Conservation (phyloP, 2,888 invertebrate genomes). For the Apoda limacodes region DNA sequence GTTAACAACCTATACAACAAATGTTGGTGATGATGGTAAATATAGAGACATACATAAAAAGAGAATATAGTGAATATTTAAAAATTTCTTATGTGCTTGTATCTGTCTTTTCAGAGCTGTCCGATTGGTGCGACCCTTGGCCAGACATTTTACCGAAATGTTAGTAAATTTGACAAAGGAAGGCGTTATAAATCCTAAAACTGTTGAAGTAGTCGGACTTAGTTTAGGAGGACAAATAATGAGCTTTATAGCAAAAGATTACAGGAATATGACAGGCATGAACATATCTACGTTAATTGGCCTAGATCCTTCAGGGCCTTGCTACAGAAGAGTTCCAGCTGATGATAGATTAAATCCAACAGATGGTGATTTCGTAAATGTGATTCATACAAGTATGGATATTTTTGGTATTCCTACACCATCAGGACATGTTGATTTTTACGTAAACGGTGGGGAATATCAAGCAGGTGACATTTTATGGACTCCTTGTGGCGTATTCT, state of each 20-base stretch:
- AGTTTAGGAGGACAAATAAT: slow-evolving; percentile 22
- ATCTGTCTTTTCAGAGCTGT: slow-evolving; percentile 19
- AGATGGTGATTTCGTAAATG: slow-evolving; percentile 21
- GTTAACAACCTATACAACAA: too few relatives aligned
- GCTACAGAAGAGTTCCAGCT: slow-evolving; percentile 18
- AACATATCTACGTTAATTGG: slow-evolving; percentile 17
- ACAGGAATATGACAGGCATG: slow-evolving; percentile 18
- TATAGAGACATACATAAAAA: too few relatives aligned
- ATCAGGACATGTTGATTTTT: slow-evolving; percentile 22
- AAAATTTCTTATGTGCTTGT: too few relatives aligned
- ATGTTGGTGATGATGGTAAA: too few relatives aligned
- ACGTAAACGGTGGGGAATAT: slow-evolving; percentile 26
- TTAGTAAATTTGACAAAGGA: slow-evolving; percentile 14
- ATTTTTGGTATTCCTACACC: slow-evolving; percentile 19
- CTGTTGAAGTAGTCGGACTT: slow-evolving; percentile 17
- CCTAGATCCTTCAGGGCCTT: slow-evolving; percentile 22
- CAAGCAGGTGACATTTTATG: slow-evolving; percentile 32
- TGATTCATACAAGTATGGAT: slow-evolving; percentile 20
- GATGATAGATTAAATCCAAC: slow-evolving; percentile 17
- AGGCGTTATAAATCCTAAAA: slow-evolving; percentile 17
- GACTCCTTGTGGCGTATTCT: slow-evolving; percentile 29
- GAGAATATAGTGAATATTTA: too few relatives aligned
- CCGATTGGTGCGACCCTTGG: slow-evolving; percentile 15
- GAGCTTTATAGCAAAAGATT: slow-evolving; percentile 23
- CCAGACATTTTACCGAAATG: slow-evolving; percentile 18